Evolutionary conservation across 92 coral and sea anemone genomes (phyloP).

Genomic region (Zoanthus sansibaricus): DNA sequence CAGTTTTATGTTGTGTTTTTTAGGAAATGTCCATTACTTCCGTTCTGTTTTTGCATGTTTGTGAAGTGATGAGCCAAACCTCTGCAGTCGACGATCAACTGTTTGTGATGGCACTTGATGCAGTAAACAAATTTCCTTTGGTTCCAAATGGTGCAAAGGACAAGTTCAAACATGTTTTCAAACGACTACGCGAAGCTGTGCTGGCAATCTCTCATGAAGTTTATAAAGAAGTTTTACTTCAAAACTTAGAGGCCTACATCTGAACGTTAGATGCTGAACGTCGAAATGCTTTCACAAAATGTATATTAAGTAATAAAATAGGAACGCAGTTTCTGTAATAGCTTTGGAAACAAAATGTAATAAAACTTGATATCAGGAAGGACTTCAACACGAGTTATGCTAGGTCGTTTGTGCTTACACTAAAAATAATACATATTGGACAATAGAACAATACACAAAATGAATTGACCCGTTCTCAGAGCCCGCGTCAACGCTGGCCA

Average conservation of each 20-base stretch:
- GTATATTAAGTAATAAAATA: too few species aligned
- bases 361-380: too few species aligned
- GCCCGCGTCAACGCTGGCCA: too few species aligned
- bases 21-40: constrained; percentile 37
- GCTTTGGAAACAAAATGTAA: not conserved
- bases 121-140: constrained; percentile 54
- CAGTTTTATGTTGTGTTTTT: not conserved
- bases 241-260: constrained; percentile 51
- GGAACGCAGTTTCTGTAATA: not conserved
- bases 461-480: too few species aligned
- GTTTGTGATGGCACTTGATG: constrained; percentile 74
- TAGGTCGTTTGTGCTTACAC: too few species aligned
- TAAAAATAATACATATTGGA: too few species aligned
- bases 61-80: constrained; percentile 74
- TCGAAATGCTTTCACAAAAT: too few species aligned
- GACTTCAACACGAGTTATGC: too few species aligned
- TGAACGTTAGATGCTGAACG: not conserved
- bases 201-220: constrained; percentile 66
- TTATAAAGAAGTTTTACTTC: constrained; percentile 70
- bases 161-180: constrained; percentile 1
- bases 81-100: constrained; percentile 74
- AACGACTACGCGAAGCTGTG: constrained; percentile 47
- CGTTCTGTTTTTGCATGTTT: constrained; percentile 56
- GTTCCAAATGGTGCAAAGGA: constrained; percentile 35
- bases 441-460: too few species aligned